These are phyloP conservation scores for Arctopsyche grandis DNA, from an alignment of 1,140 invertebrate genomes.

Conservation along the genomic window DNA sequence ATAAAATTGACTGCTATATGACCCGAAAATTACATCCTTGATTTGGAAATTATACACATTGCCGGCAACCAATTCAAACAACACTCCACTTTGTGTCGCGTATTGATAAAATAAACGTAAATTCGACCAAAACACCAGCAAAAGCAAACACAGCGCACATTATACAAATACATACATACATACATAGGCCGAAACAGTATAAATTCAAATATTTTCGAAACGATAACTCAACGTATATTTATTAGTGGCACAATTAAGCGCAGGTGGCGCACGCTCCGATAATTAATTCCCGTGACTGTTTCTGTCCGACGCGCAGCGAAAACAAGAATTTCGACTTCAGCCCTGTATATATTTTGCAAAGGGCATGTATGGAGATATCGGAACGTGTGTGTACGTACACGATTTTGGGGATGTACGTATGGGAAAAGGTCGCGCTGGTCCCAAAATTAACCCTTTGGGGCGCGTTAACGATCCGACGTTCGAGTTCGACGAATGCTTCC, in stretches of 20 bases:
- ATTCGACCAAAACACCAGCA: background rate
- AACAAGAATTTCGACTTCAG: background rate
- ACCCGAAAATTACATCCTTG: too few species aligned
- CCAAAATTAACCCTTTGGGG: background rate
- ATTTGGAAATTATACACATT: too few species aligned
- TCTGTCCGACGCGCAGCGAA: background rate
- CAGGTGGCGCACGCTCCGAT: slow-evolving; percentile 17
- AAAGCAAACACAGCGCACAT: background rate
- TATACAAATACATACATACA: too few species aligned
- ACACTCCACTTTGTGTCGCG: background rate
- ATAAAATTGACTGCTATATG: too few species aligned
- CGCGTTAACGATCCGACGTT: background rate
- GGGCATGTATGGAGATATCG: too few species aligned
- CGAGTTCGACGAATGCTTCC: background rate
- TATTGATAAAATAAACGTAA: slow-evolving; percentile 19
- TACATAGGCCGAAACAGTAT: background rate
- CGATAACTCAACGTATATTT: slow-evolving; percentile 30
- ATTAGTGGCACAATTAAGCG: slow-evolving; percentile 36
- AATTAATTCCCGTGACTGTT: slow-evolving; percentile 31
- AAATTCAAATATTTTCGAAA: slow-evolving; percentile 21
- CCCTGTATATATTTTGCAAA: background rate
- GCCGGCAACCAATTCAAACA: too few species aligned
- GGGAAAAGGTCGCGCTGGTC: background rate
- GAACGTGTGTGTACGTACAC: too few species aligned
- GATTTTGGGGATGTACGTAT: too few species aligned